Evolutionary conservation across 2,797 vertebrate species (phyloP), one percentile per base, ranked within the genome.

Genomic region (Vultur gryphus): DNA sequence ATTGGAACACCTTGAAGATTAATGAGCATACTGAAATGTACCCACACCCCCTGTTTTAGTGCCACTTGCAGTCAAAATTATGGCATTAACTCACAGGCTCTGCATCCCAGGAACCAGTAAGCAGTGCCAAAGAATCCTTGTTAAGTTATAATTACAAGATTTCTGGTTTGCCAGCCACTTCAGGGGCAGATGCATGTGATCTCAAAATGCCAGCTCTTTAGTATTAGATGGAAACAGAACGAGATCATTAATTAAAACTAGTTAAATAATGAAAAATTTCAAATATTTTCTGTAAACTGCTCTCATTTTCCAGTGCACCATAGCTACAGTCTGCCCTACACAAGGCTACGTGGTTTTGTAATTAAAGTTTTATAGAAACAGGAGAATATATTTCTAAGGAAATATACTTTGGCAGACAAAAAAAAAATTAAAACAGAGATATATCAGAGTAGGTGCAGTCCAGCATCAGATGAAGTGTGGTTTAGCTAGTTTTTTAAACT

Each of bases 121-220:
- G 82, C 49, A 72, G 85, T 70, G 82, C 86, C 86, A 92, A 87
- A 87, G 48, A 90, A 94, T 80, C 62, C 87, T 81, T 94, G 66
- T 78, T 96, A 96, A 84, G 82, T 93, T 81, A 84, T 48, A 64
- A 86, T 88, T 82, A 87, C 73, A 70, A 86, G 73, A 73, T 97
- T 97, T 97, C 67, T 96, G 76, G 86, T 97, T 88, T 91, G 73
- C 85, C 67, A 89, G 66, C 73, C 76, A 94, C 91, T 97, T 93
- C 43, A 91, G 82, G 62, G 89, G 66, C 33, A 84, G 26, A 83
- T 37, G 25, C n/a, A 31, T 13, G 82, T 66, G 75, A 92, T 92
- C 65, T 95, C 87, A 44, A 19, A 39, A 92, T 67, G 84, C 46
- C 78, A 96, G 61, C 51, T 88, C 81, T 94, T 94, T 80, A 72